Conservation (phyloP, 2,888 invertebrate species). For the Panorpa germanica region DNA sequence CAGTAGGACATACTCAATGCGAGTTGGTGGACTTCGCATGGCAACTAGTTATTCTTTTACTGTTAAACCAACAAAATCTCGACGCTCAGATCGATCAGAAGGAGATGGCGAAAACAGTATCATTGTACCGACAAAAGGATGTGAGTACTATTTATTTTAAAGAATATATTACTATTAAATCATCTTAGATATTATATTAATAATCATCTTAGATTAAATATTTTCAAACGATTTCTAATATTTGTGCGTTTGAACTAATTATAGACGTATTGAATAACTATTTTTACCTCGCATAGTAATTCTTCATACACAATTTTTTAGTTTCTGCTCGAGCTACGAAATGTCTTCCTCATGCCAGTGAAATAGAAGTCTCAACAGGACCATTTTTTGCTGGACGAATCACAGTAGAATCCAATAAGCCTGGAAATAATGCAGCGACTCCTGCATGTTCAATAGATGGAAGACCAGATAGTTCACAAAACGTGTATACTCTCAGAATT, state of each 20-base stretch:
- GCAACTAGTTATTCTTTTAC: slow-evolving; percentile 68
- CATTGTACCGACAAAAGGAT: slow-evolving; percentile 65
- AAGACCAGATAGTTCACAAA: slow-evolving; percentile 48
- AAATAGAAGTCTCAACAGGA: slow-evolving; percentile 67
- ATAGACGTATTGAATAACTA: too few species aligned
- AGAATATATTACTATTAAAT: too few species aligned
- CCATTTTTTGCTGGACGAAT: slow-evolving; percentile 65
- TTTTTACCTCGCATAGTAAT: too few species aligned
- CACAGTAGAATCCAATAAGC: too few species aligned
- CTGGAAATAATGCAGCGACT: too few species aligned
- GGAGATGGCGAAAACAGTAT: slow-evolving; percentile 52
- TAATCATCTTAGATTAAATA: too few species aligned
- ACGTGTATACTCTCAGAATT: slow-evolving; percentile 54
- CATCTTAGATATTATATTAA: too few species aligned
- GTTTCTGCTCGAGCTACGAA: slow-evolving; percentile 67
- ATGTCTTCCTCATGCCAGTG: slow-evolving; percentile 61
- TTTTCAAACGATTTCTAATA: too few species aligned
- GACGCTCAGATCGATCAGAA: too few species aligned
- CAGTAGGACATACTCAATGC: slow-evolving; percentile 40
- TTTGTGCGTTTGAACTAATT: too few species aligned
- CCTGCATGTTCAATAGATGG: slow-evolving; percentile 57
- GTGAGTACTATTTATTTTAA: slow-evolving; percentile 31
- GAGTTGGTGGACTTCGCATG: slow-evolving; percentile 55
- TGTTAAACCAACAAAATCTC: slow-evolving; percentile 37
- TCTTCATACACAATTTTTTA: slow-evolving; percentile 21